Conservation (phyloP, 2,113 vertebrate genomes). For the Bufo gargarizans region DNA sequence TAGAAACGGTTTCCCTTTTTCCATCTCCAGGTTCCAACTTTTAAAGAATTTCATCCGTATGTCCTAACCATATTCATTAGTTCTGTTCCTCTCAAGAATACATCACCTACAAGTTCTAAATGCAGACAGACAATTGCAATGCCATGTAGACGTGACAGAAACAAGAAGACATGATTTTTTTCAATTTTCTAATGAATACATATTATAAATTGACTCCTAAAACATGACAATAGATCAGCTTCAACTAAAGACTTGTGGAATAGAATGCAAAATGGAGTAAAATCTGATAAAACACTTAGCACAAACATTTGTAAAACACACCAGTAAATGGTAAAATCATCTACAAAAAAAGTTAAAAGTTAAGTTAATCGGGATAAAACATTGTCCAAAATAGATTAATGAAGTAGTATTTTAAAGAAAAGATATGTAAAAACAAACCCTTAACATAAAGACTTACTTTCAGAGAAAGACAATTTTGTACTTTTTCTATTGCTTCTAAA, state of each 20-base stretch:
- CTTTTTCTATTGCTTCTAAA: constrained; percentile 63
- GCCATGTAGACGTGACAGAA: not conserved
- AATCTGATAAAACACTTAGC: no score
- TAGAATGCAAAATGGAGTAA: not conserved
- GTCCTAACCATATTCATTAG: not conserved
- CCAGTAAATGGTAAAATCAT: no score
- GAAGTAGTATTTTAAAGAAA: not conserved
- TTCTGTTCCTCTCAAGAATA: not conserved
- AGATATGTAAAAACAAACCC: not conserved
- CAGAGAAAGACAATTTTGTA: constrained; percentile 52
- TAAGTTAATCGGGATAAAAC: no score
- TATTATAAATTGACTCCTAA: not conserved
- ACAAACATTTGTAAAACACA: no score
- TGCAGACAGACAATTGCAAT: not conserved
- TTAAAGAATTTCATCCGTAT: not conserved
- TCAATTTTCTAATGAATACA: not conserved
- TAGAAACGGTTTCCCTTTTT: not conserved
- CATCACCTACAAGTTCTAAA: not conserved
- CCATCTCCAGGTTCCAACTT: not conserved
- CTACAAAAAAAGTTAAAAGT: no score
- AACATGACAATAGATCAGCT: not conserved
- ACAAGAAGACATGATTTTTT: not conserved
- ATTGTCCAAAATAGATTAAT: no score
- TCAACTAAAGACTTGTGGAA: not conserved
- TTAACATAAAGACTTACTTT: constrained; percentile 65